A percentile compares a stretch with the other conserved stretches of the same genome.
Evolutionary conservation across 2,797 vertebrate species (phyloP).

Genomic region (Rhodeus uyekii): DNA sequence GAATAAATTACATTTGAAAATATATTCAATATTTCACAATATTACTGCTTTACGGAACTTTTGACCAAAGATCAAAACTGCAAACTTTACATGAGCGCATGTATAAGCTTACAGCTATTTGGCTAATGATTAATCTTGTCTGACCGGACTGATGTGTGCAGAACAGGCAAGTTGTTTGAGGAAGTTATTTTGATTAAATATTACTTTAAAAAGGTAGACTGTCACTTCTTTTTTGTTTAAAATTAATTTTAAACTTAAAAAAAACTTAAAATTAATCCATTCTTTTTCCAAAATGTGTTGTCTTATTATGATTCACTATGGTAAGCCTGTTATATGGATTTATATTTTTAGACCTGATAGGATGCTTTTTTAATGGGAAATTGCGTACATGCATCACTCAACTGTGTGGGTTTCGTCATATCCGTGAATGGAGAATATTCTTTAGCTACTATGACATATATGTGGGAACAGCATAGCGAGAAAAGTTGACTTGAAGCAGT

Average conservation of each 20-base stretch:
- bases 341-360: too few species aligned
- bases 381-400: too few species aligned
- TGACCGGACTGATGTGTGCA: neutral
- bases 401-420: too few species aligned
- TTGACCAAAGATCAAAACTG: too few species aligned
- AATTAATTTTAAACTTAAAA: too few species aligned
- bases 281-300: neutral
- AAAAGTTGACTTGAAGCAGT: too few species aligned
- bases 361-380: too few species aligned
- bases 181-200: constrained; percentile 47
- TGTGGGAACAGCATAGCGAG: too few species aligned
- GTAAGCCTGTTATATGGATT: too few species aligned
- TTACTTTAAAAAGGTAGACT: neutral
- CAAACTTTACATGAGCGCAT: neutral
- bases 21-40: neutral
- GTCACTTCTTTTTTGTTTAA: neutral
- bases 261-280: neutral
- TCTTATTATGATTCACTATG: neutral
- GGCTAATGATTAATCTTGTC: neutral
- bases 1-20: neutral
- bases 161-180: neutral
- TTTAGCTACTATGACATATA: too few species aligned
- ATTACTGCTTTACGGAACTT: neutral
- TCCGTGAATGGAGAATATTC: too few species aligned
- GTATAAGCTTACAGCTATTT: neutral